Base-by-base conservation (phyloP, 1,140 invertebrate genomes). In the Agrilus planipennis region DNA sequence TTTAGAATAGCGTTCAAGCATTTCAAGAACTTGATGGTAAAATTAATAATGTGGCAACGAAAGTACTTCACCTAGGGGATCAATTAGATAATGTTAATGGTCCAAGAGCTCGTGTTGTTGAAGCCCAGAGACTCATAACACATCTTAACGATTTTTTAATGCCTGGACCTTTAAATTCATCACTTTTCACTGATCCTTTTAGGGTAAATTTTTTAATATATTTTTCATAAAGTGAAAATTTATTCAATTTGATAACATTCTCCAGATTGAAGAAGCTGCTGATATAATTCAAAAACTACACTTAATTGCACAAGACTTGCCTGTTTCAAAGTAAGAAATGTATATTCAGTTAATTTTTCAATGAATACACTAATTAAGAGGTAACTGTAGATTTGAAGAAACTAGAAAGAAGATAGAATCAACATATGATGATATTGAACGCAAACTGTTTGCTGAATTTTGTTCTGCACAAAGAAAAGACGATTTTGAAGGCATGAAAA, bases 221-320 rank as follows among this genome's bases (percentile, higher is more conserved):
- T 17, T 12, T 9, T 32, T 34, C 10, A n/a, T 28, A 38, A 30
- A 15, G 5, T 32, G 30, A 17, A 32, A 3, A 17, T 15, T 34
- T n/a, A n/a, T n/a, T n/a, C n/a, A n/a, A n/a, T n/a, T n/a, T n/a
- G n/a, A n/a, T n/a, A n/a, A n/a, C n/a, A n/a, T n/a, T n/a, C n/a
- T n/a, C 48, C 51, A 91, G 79, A 65, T 98, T 23, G 84, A 89
- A 62, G 86, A 96, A 69, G 90, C 93, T 25, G 95, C 95, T n/a
- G 93, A 98, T 72, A 81, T 99, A 2, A 97, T 99, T 53, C 91
- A 97, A 65, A 98, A 99, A 59, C 67, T 99, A 4, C 83, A 94
- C 59, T 75, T 91, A 5, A 95, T 99, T 51, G 81, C 91, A 2
- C 91, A 98, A 71, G 94, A 98, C 65, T 64, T 98, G 18, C 85